Conservation (phyloP, 2,113 vertebrate genomes). For the Chascanopsetta lugubris region DNA sequence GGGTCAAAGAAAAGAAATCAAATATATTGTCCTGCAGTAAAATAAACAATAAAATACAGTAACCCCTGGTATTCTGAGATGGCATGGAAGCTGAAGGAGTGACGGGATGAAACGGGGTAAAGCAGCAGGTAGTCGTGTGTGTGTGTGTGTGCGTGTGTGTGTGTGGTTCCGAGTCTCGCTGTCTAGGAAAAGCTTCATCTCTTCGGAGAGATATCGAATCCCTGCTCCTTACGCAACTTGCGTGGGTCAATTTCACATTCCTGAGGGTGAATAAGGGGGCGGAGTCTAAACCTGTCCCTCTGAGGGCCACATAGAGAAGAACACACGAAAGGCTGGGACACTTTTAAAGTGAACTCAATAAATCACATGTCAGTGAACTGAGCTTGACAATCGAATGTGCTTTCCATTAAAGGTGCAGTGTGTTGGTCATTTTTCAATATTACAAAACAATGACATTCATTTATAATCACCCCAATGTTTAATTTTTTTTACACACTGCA, state of each 20-base stretch:
- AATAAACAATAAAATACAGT: conserved; percentile 24
- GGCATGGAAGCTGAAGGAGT: not conserved
- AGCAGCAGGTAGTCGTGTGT: conserved; percentile 8
- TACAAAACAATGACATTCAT: too few relatives aligned
- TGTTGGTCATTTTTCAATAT: too few relatives aligned
- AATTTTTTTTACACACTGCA: too few relatives aligned
- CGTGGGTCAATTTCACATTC: not conserved
- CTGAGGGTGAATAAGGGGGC: too few relatives aligned
- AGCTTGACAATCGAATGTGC: too few relatives aligned
- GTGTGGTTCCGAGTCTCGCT: conserved; percentile 23
- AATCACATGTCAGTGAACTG: too few relatives aligned
- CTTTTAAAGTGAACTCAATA: too few relatives aligned
- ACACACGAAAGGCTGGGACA: too few relatives aligned
- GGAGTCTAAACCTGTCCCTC: too few relatives aligned
- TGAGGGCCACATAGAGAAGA: too few relatives aligned
- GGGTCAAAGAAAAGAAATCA: conserved; percentile 5
- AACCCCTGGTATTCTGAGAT: conserved; percentile 8
- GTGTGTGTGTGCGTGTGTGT: conserved; percentile 32
- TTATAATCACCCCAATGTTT: too few relatives aligned
- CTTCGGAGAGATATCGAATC: not conserved
- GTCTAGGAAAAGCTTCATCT: conserved; percentile 18
- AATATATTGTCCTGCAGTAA: conserved; percentile 18
- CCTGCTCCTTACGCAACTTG: conserved; percentile 1
- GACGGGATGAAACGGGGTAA: not conserved
- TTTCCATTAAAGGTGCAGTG: too few relatives aligned